Evolutionary conservation across 2,888 invertebrate species (phyloP).

Genomic region (Drosophila lacicola): DNA sequence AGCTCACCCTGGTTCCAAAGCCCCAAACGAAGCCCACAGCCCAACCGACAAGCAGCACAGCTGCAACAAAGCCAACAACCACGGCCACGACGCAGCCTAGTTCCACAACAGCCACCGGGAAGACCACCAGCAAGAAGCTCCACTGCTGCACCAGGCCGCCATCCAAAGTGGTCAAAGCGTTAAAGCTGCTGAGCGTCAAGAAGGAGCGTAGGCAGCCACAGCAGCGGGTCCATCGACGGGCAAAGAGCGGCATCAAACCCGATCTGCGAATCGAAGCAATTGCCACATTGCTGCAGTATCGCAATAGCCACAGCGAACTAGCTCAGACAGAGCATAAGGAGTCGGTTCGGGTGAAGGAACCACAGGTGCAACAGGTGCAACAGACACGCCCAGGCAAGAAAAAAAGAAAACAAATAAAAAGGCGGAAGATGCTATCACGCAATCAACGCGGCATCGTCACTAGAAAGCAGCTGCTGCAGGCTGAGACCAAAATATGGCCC

Average conservation of each 20-base stretch:
- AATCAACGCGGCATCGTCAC: constrained; percentile 1
- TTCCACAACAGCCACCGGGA: not conserved
- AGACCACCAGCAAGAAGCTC: not conserved
- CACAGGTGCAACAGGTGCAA: no score
- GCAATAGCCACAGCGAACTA: constrained; percentile 6
- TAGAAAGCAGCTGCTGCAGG: constrained; percentile 39
- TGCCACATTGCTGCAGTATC: constrained; percentile 38
- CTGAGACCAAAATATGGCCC: constrained; percentile 52
- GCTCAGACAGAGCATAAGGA: not conserved
- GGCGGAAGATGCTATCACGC: not conserved
- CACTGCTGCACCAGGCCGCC: constrained; percentile 24
- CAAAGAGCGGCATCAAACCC: not conserved
- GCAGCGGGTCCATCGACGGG: constrained; percentile 2
- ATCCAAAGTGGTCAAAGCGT: not conserved
- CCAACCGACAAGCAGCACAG: not conserved
- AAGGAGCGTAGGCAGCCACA: not conserved
- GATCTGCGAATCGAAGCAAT: constrained; percentile 47
- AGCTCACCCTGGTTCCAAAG: not conserved
- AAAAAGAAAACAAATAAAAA: not conserved
- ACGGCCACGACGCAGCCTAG: not conserved
- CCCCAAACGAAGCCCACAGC: not conserved
- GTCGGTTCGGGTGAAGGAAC: not conserved
- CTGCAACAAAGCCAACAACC: not conserved
- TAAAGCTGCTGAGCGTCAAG: not conserved
- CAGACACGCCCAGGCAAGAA: not conserved